Evolutionary conservation across 2,888 invertebrate species (phyloP), one percentile per base, ranked within the genome.

Genomic region (Teinopalpus imperialis): DNA sequence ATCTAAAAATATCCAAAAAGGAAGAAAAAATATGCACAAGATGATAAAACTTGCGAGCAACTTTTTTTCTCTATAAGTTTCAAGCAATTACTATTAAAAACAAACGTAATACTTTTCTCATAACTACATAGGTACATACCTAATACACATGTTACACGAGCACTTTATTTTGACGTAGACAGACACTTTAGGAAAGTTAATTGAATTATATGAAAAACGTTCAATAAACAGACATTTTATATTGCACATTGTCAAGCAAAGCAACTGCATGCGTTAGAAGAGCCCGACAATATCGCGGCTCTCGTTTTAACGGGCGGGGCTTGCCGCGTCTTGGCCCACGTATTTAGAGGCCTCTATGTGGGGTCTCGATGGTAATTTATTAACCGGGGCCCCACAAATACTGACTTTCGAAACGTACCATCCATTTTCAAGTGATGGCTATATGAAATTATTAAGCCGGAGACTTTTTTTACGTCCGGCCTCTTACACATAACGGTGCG

Each of bases 291-390:
- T 42, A 45, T 46, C 46, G 4, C 27, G 49, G 43, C n/a, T 74
- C 71, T 64, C 72, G 23, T 44, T 78, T 71, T 59, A 37, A 10
- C 73, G 75, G 86, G 86, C 86, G 86, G 74, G 59, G 86, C 76
- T 57, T 69, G 44, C 14, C 23, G 20, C 52, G 74, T 66, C 62
- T 66, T 65, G 59, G 67, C 81, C 83, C 79, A 76, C 74, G 74
- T 80, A 73, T 74, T 78, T 76, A 80, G 71, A 57, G 61, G 62
- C 66, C 81, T 70, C 70, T 63, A 72, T 85, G 87, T 87, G 87
- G 78, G 87, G 87, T 87, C 86, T 67, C 69, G 64, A 66, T 65
- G 55, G 63, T 80, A 81, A 87, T 82, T 85, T 83, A 85, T 83
- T 78, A 76, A 74, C 62, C 56, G 67, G 81, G 45, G 74, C 83